Evolutionary conservation across 2,797 vertebrate genomes (phyloP).

Genomic region (Hafferia zeledoni): DNA sequence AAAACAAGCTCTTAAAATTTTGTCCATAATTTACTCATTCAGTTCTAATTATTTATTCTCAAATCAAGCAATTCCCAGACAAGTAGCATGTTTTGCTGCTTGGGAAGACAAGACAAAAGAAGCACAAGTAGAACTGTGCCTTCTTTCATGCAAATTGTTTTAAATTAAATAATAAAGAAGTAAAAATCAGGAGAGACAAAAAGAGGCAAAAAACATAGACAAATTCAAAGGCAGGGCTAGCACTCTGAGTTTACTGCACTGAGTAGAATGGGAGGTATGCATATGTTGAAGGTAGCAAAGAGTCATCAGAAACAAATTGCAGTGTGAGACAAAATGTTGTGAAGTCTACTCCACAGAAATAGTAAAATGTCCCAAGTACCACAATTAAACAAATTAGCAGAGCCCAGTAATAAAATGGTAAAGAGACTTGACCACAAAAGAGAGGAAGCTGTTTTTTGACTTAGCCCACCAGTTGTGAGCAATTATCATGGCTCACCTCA

Average conservation of each 20-base stretch:
- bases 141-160: background rate
- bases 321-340: background rate
- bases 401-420: background rate
- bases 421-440: background rate
- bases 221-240: background rate
- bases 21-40: background rate
- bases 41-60: background rate
- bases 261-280: background rate
- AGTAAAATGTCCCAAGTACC: background rate
- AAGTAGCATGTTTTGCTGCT: background rate
- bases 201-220: background rate
- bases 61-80: background rate
- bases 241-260: background rate
- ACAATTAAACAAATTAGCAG: background rate
- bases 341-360: background rate
- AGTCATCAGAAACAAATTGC: background rate
- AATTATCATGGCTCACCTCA: background rate
- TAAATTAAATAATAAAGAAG: background rate
- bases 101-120: background rate
- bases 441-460: background rate
- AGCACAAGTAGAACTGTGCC: fast-evolving
- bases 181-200: background rate
- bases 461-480: background rate
- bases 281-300: background rate
- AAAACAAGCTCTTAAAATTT: background rate